Evolutionary conservation across 1,140 invertebrate species (phyloP), one percentile per base, ranked within the genome.

Genomic region (Akabosia matsudoensis): DNA sequence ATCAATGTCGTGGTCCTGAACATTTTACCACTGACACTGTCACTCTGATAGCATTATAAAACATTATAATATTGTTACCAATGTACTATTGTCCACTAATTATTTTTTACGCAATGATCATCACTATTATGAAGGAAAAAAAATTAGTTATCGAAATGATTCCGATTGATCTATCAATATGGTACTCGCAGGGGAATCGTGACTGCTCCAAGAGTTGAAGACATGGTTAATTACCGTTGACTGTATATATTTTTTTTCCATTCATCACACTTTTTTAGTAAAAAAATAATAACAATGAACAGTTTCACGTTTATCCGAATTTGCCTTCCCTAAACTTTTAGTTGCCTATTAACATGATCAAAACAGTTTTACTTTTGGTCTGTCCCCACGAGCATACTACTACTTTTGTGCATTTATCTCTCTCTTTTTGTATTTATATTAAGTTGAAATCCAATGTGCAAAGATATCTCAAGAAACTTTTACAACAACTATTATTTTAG

Each of bases 21-120:
- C 61, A 67, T 67, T 67, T 67, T 67, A 67, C 61, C 61, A 67
- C 61, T 67, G 61, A 67, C 61, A 61, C 4, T 30, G 28, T 30
- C 28, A 30, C 61, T 7, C 1, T 67, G 28, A 30, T 67, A 30
- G 61, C 31, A 67, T 67, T 67, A n/a, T 45, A 10, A 45, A 45
- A 7, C 22, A 22, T 24, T 61, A 61, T 61, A 24, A n/a, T 61
- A 7, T 61, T n/a, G n/a, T n/a, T 45, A 45, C 37, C 37, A 45
- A 30, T 7, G 28, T 67, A 67, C 30, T 67, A 13, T 13, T 61
- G 4, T 13, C 22, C 61, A 7, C 24, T 67, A 7, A 67, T 7
- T 67, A 67, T 30, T 67, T 67, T 4, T 67, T 7, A 31, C 31
- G 61, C 61, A 45, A 45, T 45, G 26, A 30, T 67, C 61, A 67